Evolutionary conservation across 2,113 vertebrate species (phyloP).

Genomic region (Caretta caretta): DNA sequence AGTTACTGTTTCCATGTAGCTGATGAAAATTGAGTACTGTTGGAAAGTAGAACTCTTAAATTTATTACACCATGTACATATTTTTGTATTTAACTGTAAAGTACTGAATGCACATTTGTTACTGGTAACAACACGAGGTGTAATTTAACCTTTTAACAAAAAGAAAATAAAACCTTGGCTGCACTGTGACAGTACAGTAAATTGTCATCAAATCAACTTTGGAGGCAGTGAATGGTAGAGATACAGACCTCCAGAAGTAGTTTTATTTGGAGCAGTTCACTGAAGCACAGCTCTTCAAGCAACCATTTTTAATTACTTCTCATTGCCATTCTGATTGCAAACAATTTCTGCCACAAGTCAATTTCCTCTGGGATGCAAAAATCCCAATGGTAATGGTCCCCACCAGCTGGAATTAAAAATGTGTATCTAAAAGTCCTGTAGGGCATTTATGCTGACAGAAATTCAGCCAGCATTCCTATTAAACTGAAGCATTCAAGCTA

Average conservation of each 20-base stretch:
- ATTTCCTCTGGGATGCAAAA: constrained; percentile 60
- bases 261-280: constrained; percentile 67
- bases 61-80: too few relatives aligned
- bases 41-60: neutral
- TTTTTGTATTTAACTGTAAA: neutral
- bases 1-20: neutral
- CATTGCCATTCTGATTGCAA: constrained; percentile 72
- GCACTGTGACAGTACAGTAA: neutral
- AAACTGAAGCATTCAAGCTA: constrained; percentile 6
- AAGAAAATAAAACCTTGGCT: neutral
- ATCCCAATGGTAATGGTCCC: constrained; percentile 46
- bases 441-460: constrained; percentile 19
- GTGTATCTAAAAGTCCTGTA: constrained; percentile 34
- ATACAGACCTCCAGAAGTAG: neutral
- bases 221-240: neutral
- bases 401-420: constrained; percentile 61
- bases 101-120: neutral
- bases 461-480: constrained; percentile 18
- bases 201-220: neutral
- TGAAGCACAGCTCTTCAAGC: constrained; percentile 70
- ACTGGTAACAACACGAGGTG: neutral
- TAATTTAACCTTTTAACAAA: neutral
- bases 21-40: rapidly evolving
- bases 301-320: constrained; percentile 82
- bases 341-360: constrained; percentile 62